Percentiles rank a stretch among this genome's conserved stretches.
Conservation (phyloP, 2,113 vertebrate species). For the Centropus bengalensis region DNA sequence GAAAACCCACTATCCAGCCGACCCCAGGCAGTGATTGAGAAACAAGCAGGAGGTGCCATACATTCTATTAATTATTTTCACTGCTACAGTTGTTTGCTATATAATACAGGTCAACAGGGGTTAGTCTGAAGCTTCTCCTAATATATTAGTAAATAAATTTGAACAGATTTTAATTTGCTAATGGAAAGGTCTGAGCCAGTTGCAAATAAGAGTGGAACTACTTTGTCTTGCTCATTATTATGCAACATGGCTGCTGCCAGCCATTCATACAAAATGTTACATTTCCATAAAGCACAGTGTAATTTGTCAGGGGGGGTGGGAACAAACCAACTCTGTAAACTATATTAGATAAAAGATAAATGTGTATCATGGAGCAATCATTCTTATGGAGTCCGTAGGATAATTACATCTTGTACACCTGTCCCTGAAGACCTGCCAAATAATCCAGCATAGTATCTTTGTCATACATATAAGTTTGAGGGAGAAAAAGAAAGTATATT, state of each 20-base stretch:
- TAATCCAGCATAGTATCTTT: constrained; percentile 32
- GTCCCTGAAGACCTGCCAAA: constrained; percentile 66
- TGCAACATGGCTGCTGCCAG: constrained; percentile 69
- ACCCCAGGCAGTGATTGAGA: constrained; percentile 71
- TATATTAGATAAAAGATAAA: constrained; percentile 77
- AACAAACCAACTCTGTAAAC: constrained; percentile 57
- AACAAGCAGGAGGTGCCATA: constrained; percentile 80
- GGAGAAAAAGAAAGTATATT: background rate
- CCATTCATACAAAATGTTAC: constrained; percentile 86
- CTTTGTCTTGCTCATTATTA: constrained; percentile 81
- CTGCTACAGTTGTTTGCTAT: constrained; percentile 77
- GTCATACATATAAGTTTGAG: background rate
- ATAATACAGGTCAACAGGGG: constrained; percentile 78
- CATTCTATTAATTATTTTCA: constrained; percentile 81
- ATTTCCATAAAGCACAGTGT: constrained; percentile 84
- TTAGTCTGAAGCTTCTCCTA: constrained; percentile 79
- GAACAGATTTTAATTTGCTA: constrained; percentile 86
- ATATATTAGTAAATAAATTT: constrained; percentile 89
- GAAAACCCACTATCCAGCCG: constrained; percentile 57
- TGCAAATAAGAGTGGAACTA: constrained; percentile 76
- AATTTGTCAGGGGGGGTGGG: constrained; percentile 73
- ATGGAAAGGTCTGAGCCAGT: constrained; percentile 81
- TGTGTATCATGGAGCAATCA: constrained; percentile 59
- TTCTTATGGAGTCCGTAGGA: constrained; percentile 42
- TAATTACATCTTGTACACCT: constrained; percentile 73